Base-by-base conservation (phyloP, 2,888 invertebrate species). In the Liodrosophila aerea region DNA sequence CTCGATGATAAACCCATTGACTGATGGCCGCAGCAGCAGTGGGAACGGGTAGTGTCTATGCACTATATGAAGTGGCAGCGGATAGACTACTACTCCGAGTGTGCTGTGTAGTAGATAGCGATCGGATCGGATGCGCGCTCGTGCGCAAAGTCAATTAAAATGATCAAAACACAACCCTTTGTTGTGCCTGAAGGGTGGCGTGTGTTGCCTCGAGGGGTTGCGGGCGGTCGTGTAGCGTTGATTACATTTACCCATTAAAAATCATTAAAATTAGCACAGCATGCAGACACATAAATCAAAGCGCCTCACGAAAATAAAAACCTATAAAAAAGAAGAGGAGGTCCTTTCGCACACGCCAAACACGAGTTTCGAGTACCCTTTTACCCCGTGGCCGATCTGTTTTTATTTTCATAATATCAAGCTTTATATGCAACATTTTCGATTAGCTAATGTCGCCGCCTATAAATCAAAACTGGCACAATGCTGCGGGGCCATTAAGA, bases 141-240 rank as follows among this genome's bases (percentile, higher is more conserved):
- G 81, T 80, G 83, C 83, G 80, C 80, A 81, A 83, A 81, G 81
- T 82, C 81, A 83, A 81, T 82, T 82, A 83, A 82, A 82, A 80
- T 80, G 80, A 83, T 82, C 81, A 82, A 37, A 13, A 16, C 13
- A 9, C 67, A 78, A 81, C 75, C 76, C 77, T 81, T 80, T 68
- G 31, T 18, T 8, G 31, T 30, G 4, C n/a, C 9, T 36, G 58
- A 37, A 34, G 53, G 64, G 50, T 68, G 49, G 13, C 49, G 49
- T 15, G 34, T 40, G 11, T 11, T 16, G n/a, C n/a, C n/a, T 37
- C 33, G 36, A 47, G 15, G 53, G 11, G 12, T 15, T 12, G 15
- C 37, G 64, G 67, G 74, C 52, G 65, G 16, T 40, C 36, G 36
- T 72, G 58, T 40, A 15, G 80, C 82, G 81, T 82, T 81, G 81